phyloP scores from a whole-genome alignment of 1,140 invertebrate genomes.

The Drosophila ironensis region DNA sequence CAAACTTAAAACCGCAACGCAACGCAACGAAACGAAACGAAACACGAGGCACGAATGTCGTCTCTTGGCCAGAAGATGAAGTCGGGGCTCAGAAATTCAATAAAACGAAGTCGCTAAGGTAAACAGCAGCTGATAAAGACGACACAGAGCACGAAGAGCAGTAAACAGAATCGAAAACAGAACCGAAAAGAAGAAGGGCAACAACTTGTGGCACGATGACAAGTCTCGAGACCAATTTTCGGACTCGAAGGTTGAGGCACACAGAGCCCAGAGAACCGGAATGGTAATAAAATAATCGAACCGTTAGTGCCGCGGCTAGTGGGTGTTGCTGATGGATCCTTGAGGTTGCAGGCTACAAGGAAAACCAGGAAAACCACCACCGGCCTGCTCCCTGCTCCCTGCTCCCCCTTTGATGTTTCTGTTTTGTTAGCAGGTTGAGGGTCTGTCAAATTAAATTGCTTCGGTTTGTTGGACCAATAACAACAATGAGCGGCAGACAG shows the following conservation, averaged over 20 bases:
- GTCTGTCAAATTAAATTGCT: conserved; percentile 65
- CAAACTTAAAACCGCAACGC: conserved; percentile 2
- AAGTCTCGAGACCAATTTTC: conserved; percentile 33
- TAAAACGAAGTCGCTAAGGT: conserved; percentile 55
- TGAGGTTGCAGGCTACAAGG: neutral
- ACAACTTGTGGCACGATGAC: conserved; percentile 75
- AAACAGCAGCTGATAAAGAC: conserved; percentile 74
- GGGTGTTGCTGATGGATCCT: conserved; percentile 24
- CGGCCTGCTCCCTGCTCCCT: neutral
- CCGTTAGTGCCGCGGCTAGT: conserved; percentile 2
- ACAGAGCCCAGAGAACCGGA: neutral
- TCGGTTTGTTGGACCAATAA: conserved; percentile 71
- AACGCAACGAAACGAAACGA: no score
- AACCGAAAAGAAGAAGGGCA: conserved; percentile 23
- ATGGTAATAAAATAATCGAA: conserved; percentile 69
- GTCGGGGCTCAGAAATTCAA: conserved; percentile 52
- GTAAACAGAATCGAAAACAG: conserved; percentile 36
- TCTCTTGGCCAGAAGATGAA: conserved; percentile 15
- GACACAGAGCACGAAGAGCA: conserved; percentile 65
- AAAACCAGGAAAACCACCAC: conserved; percentile 18
- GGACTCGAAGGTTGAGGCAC: neutral
- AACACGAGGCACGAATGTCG: conserved; percentile 54
- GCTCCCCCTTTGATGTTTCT: neutral
- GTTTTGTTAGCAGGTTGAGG: conserved; percentile 46
- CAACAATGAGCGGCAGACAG: conserved; percentile 20